These are phyloP conservation scores for Sparidentex hasta DNA, from an alignment of 2,797 vertebrate species.

Conservation along the genomic window DNA sequence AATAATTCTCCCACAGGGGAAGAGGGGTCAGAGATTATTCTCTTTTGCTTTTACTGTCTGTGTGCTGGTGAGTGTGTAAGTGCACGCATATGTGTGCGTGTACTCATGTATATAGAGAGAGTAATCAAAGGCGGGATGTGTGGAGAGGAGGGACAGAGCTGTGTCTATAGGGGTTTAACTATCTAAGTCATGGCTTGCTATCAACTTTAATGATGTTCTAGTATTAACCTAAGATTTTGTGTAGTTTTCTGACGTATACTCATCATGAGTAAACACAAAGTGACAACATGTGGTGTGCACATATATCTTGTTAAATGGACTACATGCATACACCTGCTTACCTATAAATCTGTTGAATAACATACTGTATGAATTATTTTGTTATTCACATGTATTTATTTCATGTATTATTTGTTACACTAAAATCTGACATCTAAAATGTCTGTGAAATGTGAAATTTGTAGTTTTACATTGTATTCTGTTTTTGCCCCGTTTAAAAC, in stretches of 20 bases:
- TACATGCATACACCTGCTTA: background rate
- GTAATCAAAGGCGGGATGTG: constrained; percentile 44
- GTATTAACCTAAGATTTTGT: constrained; percentile 6
- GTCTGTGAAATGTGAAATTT: background rate
- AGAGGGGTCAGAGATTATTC: constrained; percentile 30
- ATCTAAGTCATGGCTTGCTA: constrained; percentile 16
- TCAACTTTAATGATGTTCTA: constrained; percentile 30
- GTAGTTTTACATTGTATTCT: background rate
- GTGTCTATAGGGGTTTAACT: constrained; percentile 31
- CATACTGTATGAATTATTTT: background rate
- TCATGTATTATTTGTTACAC: background rate
- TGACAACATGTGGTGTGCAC: background rate
- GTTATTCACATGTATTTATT: background rate
- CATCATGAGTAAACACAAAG: background rate
- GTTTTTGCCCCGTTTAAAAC: background rate
- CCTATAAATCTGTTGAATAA: background rate
- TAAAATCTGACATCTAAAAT: too few relatives aligned
- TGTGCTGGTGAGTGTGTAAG: constrained; percentile 1
- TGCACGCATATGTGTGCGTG: background rate
- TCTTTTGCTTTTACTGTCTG: background rate
- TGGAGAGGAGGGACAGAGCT: constrained; percentile 18
- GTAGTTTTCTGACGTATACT: background rate
- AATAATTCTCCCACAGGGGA: constrained; percentile 27
- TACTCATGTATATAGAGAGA: background rate
- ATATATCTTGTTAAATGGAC: background rate